These are phyloP conservation scores for Diachasma alloeum DNA, from an alignment of 1,140 invertebrate species.

Conservation along the genomic window DNA sequence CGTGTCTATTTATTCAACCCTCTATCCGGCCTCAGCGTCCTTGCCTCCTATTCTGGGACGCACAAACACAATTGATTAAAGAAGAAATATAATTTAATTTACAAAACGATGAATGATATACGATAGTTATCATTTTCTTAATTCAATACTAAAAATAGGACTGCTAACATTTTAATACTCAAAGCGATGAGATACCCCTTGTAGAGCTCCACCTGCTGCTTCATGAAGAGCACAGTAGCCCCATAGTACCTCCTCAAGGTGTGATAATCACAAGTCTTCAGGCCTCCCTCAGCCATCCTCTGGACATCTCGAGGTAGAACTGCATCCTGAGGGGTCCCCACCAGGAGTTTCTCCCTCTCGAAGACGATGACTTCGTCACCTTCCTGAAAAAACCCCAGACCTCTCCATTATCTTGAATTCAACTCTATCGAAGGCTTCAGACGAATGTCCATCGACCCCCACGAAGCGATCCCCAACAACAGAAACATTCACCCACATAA, in stretches of 20 bases:
- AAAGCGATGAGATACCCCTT: constrained; percentile 47
- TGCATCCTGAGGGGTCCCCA: constrained; percentile 18
- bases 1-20: too few species aligned
- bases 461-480: too few species aligned
- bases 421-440: too few species aligned
- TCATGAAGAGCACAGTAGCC: constrained; percentile 48
- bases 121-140: too few species aligned
- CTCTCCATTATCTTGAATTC: not conserved
- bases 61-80: too few species aligned
- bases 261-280: constrained; percentile 38
- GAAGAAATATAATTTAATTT: too few species aligned
- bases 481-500: too few species aligned
- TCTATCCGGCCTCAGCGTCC: too few species aligned
- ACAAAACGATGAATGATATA: too few species aligned
- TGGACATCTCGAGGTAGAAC: constrained; percentile 46
- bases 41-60: too few species aligned
- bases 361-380: constrained; percentile 45
- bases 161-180: constrained; percentile 49
- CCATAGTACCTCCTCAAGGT: constrained; percentile 43
- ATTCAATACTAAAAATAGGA: not conserved
- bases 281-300: constrained; percentile 46
- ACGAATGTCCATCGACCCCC: too few species aligned
- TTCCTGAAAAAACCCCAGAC: constrained; percentile 2
- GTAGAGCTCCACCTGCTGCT: constrained; percentile 46
- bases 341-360: constrained; percentile 22